Base-by-base conservation (phyloP, 2,888 invertebrate genomes). In the Phyllotreta cruciferae region DNA sequence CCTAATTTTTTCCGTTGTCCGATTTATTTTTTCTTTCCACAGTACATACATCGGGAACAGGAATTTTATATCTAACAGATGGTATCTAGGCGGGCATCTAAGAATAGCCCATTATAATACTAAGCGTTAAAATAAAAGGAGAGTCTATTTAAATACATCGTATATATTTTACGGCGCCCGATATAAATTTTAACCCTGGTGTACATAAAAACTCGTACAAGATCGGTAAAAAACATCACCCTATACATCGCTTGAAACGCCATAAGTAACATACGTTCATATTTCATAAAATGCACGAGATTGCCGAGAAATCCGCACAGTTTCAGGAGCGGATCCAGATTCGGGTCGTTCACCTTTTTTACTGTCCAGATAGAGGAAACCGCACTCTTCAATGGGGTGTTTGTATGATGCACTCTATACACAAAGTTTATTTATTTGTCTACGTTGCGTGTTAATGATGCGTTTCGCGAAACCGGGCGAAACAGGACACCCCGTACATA, bases 201-300 rank as follows among this genome's bases (percentile, higher is more conserved):
- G 24, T 24, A 24, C 24, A 1, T 24, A 24, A 35, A 54, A 42
- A 35, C n/a, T 6, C 6, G 24, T 9, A 34, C 1, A 38, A 39
- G 7, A 9, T n/a, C 35, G 47, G 36, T 35, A 36, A 9, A 5
- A 35, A 54, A 42, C 13, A 58, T 50, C 58, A 42, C 37, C 10
- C 58, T 50, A 38, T 58, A 50, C 5, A 9, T 8, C 24, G 14
- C 39, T 39, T 42, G 10, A 36, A 38, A 50, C n/a, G n/a, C 8
- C 38, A 49, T 57, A 41, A 47, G 14, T 58, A 58, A 50, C 8
- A 55, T 56, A 49, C 56, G 66, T 65, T 66, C 65, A 68, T 71
- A 69, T 70, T 71, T 70, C 69, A 70, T 68, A 63, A 69, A 71
- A 63, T 66, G 71, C 68, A 70, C 62, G 68, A 60, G 42, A 66